A percentile compares a stretch with the other conserved stretches of the same genome.
Conservation (phyloP, 2,113 vertebrate genomes). For the Anarhynchus alexandrinus region DNA sequence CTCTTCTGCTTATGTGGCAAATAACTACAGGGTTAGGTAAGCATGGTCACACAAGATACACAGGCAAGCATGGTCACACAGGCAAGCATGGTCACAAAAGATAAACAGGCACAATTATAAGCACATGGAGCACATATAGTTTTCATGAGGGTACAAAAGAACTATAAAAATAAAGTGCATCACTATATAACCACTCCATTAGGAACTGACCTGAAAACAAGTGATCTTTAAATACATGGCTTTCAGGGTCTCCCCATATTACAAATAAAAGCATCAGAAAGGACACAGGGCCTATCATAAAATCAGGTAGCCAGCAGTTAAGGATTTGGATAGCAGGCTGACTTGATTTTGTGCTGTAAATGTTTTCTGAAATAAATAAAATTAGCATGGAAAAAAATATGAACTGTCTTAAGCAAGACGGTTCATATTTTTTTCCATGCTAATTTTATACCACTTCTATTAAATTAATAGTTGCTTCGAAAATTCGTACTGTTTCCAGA, state of each 20-base stretch:
- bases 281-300: background rate
- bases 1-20: no score
- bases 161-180: no score
- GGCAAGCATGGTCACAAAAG: no score
- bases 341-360: background rate
- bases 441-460: background rate
- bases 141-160: no score
- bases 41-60: no score
- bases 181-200: rapidly evolving
- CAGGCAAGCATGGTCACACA: no score
- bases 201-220: background rate
- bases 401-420: background rate
- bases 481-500: background rate
- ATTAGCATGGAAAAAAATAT: background rate
- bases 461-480: background rate
- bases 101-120: no score
- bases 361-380: background rate
- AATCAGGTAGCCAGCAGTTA: background rate
- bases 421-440: background rate
- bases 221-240: rapidly evolving
- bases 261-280: background rate
- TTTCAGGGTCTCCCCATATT: background rate
- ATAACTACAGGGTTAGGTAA: no score
- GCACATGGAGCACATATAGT: no score
- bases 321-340: background rate